Evolutionary conservation across 2,888 invertebrate species (phyloP).

Genomic region (Cylloceria caligata): DNA sequence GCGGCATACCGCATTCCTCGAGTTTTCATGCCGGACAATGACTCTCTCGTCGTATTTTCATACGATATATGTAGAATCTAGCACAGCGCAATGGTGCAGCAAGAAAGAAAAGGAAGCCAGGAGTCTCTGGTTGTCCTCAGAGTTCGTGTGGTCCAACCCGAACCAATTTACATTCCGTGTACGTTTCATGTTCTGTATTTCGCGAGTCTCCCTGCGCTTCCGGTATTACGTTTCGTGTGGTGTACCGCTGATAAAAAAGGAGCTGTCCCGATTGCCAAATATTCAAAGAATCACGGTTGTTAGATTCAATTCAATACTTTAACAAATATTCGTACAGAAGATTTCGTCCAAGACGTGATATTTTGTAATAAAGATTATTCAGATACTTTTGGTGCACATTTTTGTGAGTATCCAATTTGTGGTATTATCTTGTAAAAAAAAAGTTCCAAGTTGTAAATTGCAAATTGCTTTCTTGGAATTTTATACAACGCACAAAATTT

Average conservation of each 20-base stretch:
- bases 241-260: not conserved
- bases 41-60: conserved; percentile 50
- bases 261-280: not conserved
- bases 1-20: conserved; percentile 64
- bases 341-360: not conserved
- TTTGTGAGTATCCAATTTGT: too few relatives aligned
- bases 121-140: conserved; percentile 55
- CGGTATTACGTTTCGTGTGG: conserved; percentile 50
- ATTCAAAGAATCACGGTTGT: not conserved
- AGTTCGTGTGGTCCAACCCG: conserved; percentile 51
- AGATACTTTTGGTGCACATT: not conserved
- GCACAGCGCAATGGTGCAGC: conserved; percentile 46
- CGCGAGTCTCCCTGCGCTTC: conserved; percentile 50
- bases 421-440: too few relatives aligned
- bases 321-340: not conserved
- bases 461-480: too few relatives aligned
- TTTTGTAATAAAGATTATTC: not conserved
- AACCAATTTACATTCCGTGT: conserved; percentile 71
- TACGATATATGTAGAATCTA: conserved; percentile 31
- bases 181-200: conserved; percentile 51
- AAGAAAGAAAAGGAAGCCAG: conserved; percentile 65
- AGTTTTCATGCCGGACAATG: conserved; percentile 64
- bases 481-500: too few relatives aligned
- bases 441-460: too few relatives aligned
- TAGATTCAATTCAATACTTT: not conserved